These are phyloP conservation scores for Numida meleagris DNA, from an alignment of 2,113 vertebrate species.

Conservation along the genomic window DNA sequence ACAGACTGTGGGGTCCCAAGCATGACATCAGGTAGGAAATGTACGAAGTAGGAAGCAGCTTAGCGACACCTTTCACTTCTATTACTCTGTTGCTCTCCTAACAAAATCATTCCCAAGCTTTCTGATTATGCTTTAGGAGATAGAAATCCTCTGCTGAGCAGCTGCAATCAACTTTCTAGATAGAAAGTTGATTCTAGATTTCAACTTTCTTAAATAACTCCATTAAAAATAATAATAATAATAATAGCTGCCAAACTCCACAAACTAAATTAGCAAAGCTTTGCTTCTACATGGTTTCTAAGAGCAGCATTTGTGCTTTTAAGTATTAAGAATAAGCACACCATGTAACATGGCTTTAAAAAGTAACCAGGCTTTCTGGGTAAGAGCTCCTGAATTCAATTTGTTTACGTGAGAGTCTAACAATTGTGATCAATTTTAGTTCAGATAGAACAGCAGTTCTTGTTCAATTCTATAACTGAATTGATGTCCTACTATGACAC, in stretches of 20 bases:
- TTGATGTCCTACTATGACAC: background rate
- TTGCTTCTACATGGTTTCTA: background rate
- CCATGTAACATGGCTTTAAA: background rate
- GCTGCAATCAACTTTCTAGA: background rate
- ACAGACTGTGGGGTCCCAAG: background rate
- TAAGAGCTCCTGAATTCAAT: background rate
- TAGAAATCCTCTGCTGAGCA: background rate
- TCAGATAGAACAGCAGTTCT: fast-evolving
- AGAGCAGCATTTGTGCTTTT: background rate
- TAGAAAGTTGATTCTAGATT: too few species aligned
- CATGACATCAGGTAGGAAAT: background rate
- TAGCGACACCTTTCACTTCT: background rate
- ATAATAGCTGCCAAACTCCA: background rate
- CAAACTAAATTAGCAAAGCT: background rate
- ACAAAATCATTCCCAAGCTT: background rate
- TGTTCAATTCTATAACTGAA: background rate
- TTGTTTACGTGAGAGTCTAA: background rate
- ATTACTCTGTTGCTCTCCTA: background rate
- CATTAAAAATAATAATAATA: background rate
- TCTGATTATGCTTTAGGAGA: background rate
- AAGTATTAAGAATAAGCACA: background rate
- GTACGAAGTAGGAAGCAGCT: background rate
- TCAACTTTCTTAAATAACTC: background rate
- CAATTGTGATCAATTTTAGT: background rate
- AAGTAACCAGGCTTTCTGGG: background rate